phyloP scores from a whole-genome alignment of 2,113 vertebrate species.

The Rattus norvegicus region GRCr8 NC_086020.1:142998501-142999000 shows the following conservation, averaged over 20 bases:
- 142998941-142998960: not conserved
- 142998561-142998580: not conserved
- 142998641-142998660: conserved; percentile 59
- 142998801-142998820: conserved; percentile 52
- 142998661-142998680: conserved; percentile 40
- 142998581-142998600: conserved; percentile 10
- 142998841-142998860: conserved; percentile 28
- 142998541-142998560: not conserved
- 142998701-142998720: conserved; percentile 58
- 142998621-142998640: conserved; percentile 53
- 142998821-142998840: not conserved
- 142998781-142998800: not conserved
- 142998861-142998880: conserved; percentile 17
- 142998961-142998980: not conserved
- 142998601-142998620: conserved; percentile 3
- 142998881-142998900: not conserved
- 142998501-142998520: not conserved
- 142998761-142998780: conserved; percentile 58
- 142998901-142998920: not conserved
- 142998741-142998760: conserved; percentile 69
- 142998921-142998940: not conserved
- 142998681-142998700: conserved; percentile 45
- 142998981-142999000: not conserved
- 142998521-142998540: not conserved
- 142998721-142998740: conserved; percentile 51